Evolutionary conservation across 2,797 vertebrate genomes (phyloP), one percentile per base, ranked within the genome.

Genomic region (Enoplosus armatus): DNA sequence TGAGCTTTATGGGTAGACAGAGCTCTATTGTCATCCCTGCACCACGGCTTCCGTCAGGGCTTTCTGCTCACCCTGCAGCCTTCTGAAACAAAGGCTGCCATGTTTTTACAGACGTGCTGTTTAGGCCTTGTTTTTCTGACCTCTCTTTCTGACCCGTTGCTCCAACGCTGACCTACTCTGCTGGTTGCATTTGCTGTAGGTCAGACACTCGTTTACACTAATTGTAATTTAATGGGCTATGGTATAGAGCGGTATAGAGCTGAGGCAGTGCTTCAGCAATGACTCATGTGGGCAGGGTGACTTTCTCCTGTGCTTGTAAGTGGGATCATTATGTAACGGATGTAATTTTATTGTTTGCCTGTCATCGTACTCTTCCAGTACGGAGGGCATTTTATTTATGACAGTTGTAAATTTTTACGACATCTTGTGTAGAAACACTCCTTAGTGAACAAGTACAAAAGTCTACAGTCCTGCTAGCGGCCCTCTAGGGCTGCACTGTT

Each of bases 1-100:
- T 90, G 89, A 92, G 91, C 88, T 90, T 87, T 89, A 84, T 63
- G 85, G 65, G 86, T 51, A 87, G 92, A 94, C 92, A 93, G 90
- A 89, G 86, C 79, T 62, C 91, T 65, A 92, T 94, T 94, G 93
- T 95, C 86, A 85, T 73, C 64, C 20, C 72, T 7, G 70, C 83
- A 75, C 72, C 81, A 15, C 76, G 67, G 92, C 90, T 91, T 94
- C 90, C 77, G 88, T 90, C 90, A 80, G 85, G 87, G 90, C 90
- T 92, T 92, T 92, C 89, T 88, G 85, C 78, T 84, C 86, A 61
- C 77, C 86, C 90, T 43, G 74, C 87, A 84, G 90, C 82, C 83
- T 61, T 61, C 84, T 79, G 66, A 87, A 89, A 93, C 91, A 93
- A 92, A 90, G 86, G 59, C 87, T 55, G 83, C 88, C 91, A 90